Base-by-base conservation (phyloP, 2,797 vertebrate genomes). In the Brachyrhaphis roseni region DNA sequence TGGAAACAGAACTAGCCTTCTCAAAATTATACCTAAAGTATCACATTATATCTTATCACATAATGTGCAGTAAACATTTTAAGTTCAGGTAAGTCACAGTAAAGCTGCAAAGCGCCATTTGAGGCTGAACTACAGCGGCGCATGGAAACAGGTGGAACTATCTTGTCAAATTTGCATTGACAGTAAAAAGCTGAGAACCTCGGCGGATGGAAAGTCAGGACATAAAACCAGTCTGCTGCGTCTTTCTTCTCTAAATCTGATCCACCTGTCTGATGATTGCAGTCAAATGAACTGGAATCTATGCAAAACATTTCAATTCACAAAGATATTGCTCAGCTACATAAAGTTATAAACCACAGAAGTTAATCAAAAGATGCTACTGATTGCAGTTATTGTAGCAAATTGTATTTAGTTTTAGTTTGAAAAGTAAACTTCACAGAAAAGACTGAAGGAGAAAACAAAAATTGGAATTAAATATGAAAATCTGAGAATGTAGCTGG, bases 161-260 rank as follows among this genome's bases (percentile, higher is more conserved):
- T 18, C 66, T 23, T 80, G 84, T 70, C 57, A 80, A 76, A 92
- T 93, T 90, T 87, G 83, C 88, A 91, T 91, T 34, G 28, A 70
- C 88, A 89, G 86, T 88, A 89, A 87, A 89, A 83, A 89, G 82
- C 75, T 78, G 77, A 78, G 87, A 88, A 89, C 70, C 62, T 75
- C 74, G 43, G 51, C 72, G 87, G 85, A 82, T 39, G 77, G 89
- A 92, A 87, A 82, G 39, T 72, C 39, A 8, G 72, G 18, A 47
- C 62, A 72, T 18, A 20, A 7, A 79, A 34, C 26, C n/a, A 57
- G 41, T 18, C 51, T 76, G 20, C 43, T 10, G 0, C 41, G 55
- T 39, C 34, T 53, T 74, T 77, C 23, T 47, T 77, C 43, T 84
- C 47, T 64, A 12, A 73, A 70, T 78, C 62, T 75, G 57, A 85